Conservation (phyloP, 2,888 invertebrate species). For the Diplolepis rosae region DNA sequence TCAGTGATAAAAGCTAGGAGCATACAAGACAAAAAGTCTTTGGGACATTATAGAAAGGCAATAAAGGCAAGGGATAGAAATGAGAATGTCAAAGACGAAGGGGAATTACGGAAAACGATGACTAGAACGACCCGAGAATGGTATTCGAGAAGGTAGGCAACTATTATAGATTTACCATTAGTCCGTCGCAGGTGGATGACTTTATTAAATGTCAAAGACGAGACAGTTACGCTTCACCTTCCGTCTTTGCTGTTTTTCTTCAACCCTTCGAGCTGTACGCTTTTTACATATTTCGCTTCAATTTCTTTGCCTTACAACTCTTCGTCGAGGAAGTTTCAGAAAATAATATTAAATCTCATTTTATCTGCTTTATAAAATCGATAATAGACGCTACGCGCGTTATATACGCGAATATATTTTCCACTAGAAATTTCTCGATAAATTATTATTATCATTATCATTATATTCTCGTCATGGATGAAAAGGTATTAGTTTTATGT, state of each 20-base stretch:
- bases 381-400: too few relatives aligned
- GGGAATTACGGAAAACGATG: background rate
- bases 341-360: constrained; percentile 14
- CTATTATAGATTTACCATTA: constrained; percentile 54
- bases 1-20: background rate
- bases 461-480: too few relatives aligned
- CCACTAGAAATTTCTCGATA: too few relatives aligned
- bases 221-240: constrained; percentile 2
- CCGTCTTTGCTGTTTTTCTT: constrained; percentile 8
- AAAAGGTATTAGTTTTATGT: too few relatives aligned
- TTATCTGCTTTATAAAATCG: too few relatives aligned
- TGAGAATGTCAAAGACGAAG: constrained; percentile 23
- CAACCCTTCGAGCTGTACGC: background rate
- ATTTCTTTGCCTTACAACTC: background rate
- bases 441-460: too few relatives aligned
- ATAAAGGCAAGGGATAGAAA: background rate
- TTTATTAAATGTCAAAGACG: constrained; percentile 39
- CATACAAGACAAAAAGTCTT: background rate
- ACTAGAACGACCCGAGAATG: constrained; percentile 27
- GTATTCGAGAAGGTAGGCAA: constrained; percentile 32
- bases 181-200: constrained; percentile 43
- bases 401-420: too few relatives aligned
- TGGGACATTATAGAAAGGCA: background rate
- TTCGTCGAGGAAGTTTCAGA: background rate
- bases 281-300: background rate